Evolutionary conservation across 2,888 invertebrate genomes (phyloP).

Genomic region (Lordiphosa fenestrarum): DNA sequence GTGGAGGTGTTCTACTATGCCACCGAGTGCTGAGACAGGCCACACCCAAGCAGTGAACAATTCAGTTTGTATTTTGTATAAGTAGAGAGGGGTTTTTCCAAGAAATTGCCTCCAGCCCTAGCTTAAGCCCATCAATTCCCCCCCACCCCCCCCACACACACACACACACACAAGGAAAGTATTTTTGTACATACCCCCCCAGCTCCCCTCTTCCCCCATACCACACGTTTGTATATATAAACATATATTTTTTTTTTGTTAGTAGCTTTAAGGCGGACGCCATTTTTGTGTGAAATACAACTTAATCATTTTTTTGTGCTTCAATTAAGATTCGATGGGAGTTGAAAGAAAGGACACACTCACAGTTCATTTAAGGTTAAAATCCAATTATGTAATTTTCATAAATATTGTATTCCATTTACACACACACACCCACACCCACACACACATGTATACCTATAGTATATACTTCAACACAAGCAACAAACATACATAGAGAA

Average conservation of each 20-base stretch:
- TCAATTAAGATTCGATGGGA: too few species aligned
- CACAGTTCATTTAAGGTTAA: too few species aligned
- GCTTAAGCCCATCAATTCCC: too few species aligned
- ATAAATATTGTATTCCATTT: too few species aligned
- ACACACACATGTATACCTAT: constrained; percentile 7
- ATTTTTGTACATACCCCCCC: constrained; percentile 1
- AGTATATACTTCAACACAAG: neutral
- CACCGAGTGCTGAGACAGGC: constrained; percentile 66
- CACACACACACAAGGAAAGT: too few species aligned
- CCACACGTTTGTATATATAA: constrained; percentile 20
- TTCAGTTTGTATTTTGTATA: neutral
- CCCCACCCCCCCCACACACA: too few species aligned
- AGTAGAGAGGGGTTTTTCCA: neutral
- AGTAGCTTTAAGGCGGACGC: constrained; percentile 57
- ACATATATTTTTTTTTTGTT: constrained; percentile 36
- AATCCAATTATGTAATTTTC: too few species aligned
- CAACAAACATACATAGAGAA: neutral
- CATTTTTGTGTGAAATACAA: constrained; percentile 57
- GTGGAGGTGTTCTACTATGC: constrained; percentile 77
- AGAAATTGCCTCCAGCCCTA: neutral
- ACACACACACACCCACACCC: constrained; percentile 3
- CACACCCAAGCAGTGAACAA: constrained; percentile 7
- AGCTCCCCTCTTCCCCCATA: neutral
- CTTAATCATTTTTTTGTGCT: constrained; percentile 40
- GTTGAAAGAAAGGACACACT: too few species aligned